phyloP scores from a whole-genome alignment of 1,140 invertebrate species.

The Spodoptera frugiperda region DNA sequence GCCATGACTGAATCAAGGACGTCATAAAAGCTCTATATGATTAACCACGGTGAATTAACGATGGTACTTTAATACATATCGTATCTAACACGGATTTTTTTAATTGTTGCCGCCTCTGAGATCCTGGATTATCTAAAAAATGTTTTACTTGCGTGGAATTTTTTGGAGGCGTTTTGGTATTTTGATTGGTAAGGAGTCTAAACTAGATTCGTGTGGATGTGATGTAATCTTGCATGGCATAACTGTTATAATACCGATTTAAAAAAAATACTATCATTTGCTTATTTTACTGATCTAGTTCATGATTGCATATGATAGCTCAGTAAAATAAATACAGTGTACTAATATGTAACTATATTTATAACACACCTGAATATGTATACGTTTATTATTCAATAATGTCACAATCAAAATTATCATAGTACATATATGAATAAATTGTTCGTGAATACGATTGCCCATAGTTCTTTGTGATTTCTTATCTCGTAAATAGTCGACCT shows the following conservation, averaged over 20 bases:
- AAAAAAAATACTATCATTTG: too few species aligned
- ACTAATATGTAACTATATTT: too few species aligned
- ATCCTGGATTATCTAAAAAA: neutral
- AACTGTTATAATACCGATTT: too few species aligned
- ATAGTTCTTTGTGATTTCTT: conserved; percentile 51
- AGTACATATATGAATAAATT: neutral
- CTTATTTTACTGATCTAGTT: too few species aligned
- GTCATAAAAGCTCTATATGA: conserved; percentile 69
- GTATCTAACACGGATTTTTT: conserved; percentile 10
- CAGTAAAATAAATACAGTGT: too few species aligned
- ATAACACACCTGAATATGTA: too few species aligned
- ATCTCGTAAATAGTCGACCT: conserved; percentile 58
- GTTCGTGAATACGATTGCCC: conserved; percentile 14
- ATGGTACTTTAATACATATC: conserved; percentile 17
- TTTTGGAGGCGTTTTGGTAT: neutral
- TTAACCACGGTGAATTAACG: conserved; percentile 71
- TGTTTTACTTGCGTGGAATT: neutral
- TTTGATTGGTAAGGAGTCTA: too few species aligned
- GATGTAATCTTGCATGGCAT: too few species aligned
- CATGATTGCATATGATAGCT: too few species aligned
- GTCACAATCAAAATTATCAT: too few species aligned
- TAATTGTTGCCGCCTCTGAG: neutral
- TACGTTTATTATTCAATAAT: too few species aligned
- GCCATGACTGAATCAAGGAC: conserved; percentile 77
- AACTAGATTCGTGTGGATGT: too few species aligned